phyloP scores from a whole-genome alignment of 2,888 invertebrate genomes.

The Apodemia mormo region DNA sequence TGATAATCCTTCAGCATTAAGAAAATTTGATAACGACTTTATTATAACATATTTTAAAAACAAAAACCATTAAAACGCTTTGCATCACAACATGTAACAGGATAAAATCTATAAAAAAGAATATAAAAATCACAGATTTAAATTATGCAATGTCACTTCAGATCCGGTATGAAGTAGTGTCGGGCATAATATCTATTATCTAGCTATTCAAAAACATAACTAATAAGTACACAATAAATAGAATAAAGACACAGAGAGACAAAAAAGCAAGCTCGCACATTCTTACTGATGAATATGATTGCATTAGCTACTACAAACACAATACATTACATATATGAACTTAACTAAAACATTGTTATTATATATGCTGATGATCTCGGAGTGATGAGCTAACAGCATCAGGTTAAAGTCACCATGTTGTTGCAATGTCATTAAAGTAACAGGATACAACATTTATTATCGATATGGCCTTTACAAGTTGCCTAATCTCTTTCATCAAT shows the following conservation, averaged over 20 bases:
- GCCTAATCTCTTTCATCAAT: too few relatives aligned
- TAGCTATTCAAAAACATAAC: conserved; percentile 63
- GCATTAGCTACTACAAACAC: conserved; percentile 29
- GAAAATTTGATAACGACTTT: conserved; percentile 52
- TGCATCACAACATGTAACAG: conserved; percentile 77
- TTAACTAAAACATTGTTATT: too few relatives aligned
- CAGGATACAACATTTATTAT: too few relatives aligned
- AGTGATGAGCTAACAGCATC: neutral
- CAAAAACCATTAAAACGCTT: conserved; percentile 49
- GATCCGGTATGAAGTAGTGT: conserved; percentile 71
- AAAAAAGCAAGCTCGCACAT: conserved; percentile 73
- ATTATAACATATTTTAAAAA: conserved; percentile 45
- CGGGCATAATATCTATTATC: conserved; percentile 62
- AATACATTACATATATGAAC: too few relatives aligned
- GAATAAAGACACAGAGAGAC: conserved; percentile 73
- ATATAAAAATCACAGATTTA: conserved; percentile 81
- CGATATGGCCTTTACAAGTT: neutral
- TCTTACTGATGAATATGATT: conserved; percentile 54
- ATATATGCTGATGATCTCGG: neutral
- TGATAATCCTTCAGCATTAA: conserved; percentile 55
- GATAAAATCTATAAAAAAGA: conserved; percentile 74
- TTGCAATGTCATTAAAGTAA: too few relatives aligned
- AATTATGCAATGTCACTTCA: conserved; percentile 80
- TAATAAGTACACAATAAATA: conserved; percentile 78
- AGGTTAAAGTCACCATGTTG: too few relatives aligned